phyloP scores from a whole-genome alignment of 1,140 invertebrate species.

The Heliothis virescens region DNA sequence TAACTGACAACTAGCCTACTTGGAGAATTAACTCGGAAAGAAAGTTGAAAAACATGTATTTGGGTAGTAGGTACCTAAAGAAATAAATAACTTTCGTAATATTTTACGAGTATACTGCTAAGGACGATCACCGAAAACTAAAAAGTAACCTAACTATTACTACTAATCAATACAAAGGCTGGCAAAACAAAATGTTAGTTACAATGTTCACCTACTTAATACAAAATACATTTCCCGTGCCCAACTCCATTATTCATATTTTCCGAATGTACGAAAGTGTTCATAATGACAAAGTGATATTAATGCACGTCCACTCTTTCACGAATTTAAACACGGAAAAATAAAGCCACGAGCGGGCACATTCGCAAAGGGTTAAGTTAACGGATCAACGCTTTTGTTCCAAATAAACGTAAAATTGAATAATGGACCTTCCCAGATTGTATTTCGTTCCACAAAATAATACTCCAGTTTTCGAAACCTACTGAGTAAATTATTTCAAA shows the following conservation, averaged over 20 bases:
- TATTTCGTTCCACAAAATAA: conserved; percentile 12
- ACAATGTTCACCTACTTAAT: background rate
- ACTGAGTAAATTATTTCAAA: conserved; percentile 23
- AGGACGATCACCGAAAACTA: background rate
- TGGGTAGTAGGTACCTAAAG: too few species aligned
- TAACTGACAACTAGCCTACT: background rate
- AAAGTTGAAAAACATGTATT: background rate
- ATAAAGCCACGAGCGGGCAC: conserved; percentile 62
- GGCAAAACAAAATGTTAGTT: background rate
- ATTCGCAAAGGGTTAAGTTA: conserved; percentile 62
- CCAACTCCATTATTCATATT: conserved; percentile 1
- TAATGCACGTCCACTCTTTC: conserved; percentile 1
- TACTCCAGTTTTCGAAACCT: background rate
- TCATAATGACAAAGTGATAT: background rate
- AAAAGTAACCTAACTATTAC: background rate
- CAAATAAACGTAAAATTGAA: conserved; percentile 49
- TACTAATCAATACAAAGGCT: too few species aligned
- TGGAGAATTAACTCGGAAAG: conserved; percentile 3
- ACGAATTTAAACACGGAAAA: conserved; percentile 49
- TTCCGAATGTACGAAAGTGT: background rate
- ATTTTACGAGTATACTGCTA: too few species aligned
- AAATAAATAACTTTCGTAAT: background rate
- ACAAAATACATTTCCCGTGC: background rate
- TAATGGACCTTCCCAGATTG: conserved; percentile 48
- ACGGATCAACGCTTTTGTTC: conserved; percentile 64